Evolutionary conservation across 2,797 vertebrate species (phyloP).

Genomic region (Poecile montanus): DNA sequence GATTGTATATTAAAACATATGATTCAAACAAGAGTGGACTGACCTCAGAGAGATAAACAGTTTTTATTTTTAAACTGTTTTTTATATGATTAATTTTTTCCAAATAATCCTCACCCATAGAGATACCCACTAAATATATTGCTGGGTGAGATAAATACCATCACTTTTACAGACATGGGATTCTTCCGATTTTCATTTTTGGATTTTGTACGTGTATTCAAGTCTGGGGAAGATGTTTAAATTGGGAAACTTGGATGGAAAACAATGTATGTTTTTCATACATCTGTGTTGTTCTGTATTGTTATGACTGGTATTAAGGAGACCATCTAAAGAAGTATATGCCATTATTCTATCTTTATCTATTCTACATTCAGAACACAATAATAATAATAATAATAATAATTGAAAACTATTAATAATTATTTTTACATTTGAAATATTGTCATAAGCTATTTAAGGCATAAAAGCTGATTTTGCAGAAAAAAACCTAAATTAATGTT

Average conservation of each 20-base stretch:
- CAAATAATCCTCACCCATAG: background rate
- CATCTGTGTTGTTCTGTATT: background rate
- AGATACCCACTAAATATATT: background rate
- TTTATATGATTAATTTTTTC: background rate
- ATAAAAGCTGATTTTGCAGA: background rate
- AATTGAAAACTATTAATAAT: background rate
- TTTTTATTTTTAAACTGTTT: background rate
- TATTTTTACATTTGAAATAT: background rate
- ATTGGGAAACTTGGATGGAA: background rate
- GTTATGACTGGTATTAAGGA: background rate
- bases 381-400: background rate
- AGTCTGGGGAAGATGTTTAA: background rate
- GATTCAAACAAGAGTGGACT: background rate
- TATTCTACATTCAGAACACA: background rate
- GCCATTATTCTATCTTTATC: background rate
- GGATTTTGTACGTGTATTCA: background rate
- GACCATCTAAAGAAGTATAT: background rate
- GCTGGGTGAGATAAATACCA: background rate
- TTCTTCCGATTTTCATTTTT: background rate
- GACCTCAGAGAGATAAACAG: too few relatives aligned
- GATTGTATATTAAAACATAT: background rate
- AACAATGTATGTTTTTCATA: fast-evolving
- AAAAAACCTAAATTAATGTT: background rate
- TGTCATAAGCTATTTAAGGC: background rate
- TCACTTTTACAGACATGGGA: background rate